Evolutionary conservation across 2,113 vertebrate genomes (phyloP).

Genomic region (Columbina picui): DNA sequence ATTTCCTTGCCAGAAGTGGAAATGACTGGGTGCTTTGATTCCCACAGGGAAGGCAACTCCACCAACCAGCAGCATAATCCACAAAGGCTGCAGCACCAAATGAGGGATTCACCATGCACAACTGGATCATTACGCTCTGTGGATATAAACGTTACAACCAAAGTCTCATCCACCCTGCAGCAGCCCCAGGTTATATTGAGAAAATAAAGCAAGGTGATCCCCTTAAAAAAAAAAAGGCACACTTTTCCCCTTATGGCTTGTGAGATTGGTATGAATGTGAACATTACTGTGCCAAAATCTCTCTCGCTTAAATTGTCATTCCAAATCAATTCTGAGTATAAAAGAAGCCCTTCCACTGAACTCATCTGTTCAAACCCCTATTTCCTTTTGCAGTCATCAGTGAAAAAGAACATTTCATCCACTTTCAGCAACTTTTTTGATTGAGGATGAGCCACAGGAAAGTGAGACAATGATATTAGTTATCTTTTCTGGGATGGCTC

Average conservation of each 20-base stretch:
- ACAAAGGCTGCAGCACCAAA: slow-evolving; percentile 7
- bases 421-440: background rate
- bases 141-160: background rate
- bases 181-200: background rate
- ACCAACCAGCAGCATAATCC: slow-evolving; percentile 9
- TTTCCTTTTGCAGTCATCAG: background rate
- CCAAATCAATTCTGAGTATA: slow-evolving; percentile 32
- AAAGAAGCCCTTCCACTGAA: slow-evolving; percentile 23
- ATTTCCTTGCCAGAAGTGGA: slow-evolving; percentile 15
- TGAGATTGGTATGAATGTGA: background rate
- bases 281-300: background rate
- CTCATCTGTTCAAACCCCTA: background rate
- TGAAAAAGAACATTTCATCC: background rate
- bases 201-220: slow-evolving; percentile 31
- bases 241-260: background rate
- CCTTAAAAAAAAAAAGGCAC: background rate
- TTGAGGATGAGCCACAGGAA: background rate
- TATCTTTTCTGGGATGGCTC: background rate
- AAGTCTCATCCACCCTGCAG: background rate
- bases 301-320: background rate
- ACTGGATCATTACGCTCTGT: rapidly evolving
- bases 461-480: background rate
- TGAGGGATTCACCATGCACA: background rate
- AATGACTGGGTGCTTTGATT: slow-evolving; percentile 30
- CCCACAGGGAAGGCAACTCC: background rate